Percentiles rank a stretch among this genome's conserved stretches.
Evolutionary conservation across 2,797 vertebrate species (phyloP).

Genomic region (Holocentrus rufus): DNA sequence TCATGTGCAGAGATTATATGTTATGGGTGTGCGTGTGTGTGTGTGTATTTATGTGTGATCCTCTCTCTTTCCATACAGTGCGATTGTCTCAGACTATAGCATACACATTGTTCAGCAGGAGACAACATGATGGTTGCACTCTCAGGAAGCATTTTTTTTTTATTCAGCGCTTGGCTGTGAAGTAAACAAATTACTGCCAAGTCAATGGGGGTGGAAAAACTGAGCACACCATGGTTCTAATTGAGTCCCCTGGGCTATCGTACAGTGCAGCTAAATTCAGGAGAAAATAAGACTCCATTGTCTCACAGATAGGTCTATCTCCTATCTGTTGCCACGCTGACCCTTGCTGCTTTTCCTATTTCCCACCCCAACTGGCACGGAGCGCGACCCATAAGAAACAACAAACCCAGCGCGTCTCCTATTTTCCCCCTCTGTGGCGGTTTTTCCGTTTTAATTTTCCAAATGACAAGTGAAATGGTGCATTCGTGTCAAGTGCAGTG

Average conservation of each 20-base stretch:
- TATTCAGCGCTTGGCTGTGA: slow-evolving; percentile 55
- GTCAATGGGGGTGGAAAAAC: slow-evolving; percentile 65
- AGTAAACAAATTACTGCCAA: slow-evolving; percentile 77
- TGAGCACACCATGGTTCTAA: slow-evolving; percentile 66
- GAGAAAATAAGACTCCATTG: slow-evolving; percentile 57
- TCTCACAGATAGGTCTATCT: slow-evolving; percentile 37
- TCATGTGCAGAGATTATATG: background rate
- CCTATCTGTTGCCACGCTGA: slow-evolving; percentile 43
- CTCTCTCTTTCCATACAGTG: background rate
- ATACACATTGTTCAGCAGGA: background rate
- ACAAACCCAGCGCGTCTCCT: background rate
- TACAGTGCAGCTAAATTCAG: slow-evolving; percentile 62
- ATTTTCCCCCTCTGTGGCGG: slow-evolving; percentile 9
- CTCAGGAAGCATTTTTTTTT: slow-evolving; percentile 29
- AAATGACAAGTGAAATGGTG: slow-evolving; percentile 37
- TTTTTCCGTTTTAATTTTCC: slow-evolving; percentile 24
- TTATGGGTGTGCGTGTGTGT: background rate
- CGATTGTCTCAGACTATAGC: background rate
- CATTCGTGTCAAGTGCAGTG: slow-evolving; percentile 27
- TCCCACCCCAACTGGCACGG: slow-evolving; percentile 23
- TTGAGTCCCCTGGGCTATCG: slow-evolving; percentile 71
- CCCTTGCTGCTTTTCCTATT: slow-evolving; percentile 21
- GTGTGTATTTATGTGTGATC: background rate
- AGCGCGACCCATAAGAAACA: slow-evolving; percentile 9
- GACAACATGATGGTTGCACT: slow-evolving; percentile 18